Percentiles rank a stretch among this genome's conserved stretches.
Conservation (phyloP, 2,797 vertebrate genomes). For the Acrossocheilus fasciatus region DNA sequence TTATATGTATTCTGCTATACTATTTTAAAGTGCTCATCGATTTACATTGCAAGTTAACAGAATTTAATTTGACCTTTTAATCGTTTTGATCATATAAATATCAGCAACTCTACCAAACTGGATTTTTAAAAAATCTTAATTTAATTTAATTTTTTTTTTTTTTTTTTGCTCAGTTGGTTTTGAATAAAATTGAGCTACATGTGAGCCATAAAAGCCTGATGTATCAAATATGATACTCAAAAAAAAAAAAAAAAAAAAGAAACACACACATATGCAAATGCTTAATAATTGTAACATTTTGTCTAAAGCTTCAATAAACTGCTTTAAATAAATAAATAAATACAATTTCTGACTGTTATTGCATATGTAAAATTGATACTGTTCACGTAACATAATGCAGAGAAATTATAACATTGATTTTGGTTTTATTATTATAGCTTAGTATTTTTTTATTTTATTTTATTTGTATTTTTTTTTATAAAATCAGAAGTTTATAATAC, state of each 20-base stretch:
- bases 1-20: background rate
- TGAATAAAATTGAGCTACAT: too few relatives aligned
- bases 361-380: too few relatives aligned
- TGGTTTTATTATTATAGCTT: background rate
- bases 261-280: too few relatives aligned
- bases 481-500: background rate
- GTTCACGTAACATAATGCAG: background rate
- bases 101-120: background rate
- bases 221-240: too few relatives aligned
- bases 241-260: too few relatives aligned
- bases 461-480: background rate
- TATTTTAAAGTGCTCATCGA: background rate
- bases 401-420: too few relatives aligned
- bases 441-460: background rate
- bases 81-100: background rate
- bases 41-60: background rate
- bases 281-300: too few relatives aligned
- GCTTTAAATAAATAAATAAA: background rate
- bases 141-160: too few relatives aligned
- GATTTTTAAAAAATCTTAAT: too few relatives aligned
- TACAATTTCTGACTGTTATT: background rate
- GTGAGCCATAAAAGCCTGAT: too few relatives aligned
- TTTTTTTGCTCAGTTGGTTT: too few relatives aligned
- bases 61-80: background rate
- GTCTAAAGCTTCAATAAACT: too few relatives aligned